A percentile compares a stretch with the other conserved stretches of the same genome.
phyloP scores from a whole-genome alignment of 2,888 invertebrate genomes.

The Mesochorus sp. region DNA sequence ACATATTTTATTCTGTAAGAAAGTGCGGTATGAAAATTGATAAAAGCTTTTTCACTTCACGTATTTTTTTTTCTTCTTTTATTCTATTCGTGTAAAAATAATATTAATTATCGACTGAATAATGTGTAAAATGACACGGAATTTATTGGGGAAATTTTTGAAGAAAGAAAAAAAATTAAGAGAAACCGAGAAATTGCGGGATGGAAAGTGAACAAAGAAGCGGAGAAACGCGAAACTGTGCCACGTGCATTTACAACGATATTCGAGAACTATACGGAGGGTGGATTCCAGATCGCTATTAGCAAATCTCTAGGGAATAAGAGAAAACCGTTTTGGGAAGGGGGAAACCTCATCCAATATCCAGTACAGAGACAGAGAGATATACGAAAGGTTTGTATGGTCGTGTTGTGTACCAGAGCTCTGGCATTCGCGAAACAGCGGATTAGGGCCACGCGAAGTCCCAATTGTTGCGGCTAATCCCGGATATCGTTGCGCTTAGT shows the following conservation, averaged over 20 bases:
- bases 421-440: slow-evolving; percentile 35
- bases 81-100: background rate
- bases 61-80: background rate
- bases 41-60: no score
- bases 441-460: slow-evolving; percentile 49
- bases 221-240: slow-evolving; percentile 19
- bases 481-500: slow-evolving; percentile 53
- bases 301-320: slow-evolving; percentile 26
- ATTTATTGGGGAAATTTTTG: no score
- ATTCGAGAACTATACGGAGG: slow-evolving; percentile 5
- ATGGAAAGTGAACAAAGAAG: slow-evolving; percentile 9
- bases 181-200: slow-evolving; percentile 15
- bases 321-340: slow-evolving; percentile 30
- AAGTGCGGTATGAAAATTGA: background rate
- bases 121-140: no score
- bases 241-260: slow-evolving; percentile 25
- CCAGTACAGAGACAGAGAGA: slow-evolving; percentile 22
- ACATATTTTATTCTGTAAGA: background rate
- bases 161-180: background rate
- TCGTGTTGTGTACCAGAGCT: slow-evolving; percentile 13
- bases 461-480: slow-evolving; percentile 51
- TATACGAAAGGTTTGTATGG: slow-evolving; percentile 37
- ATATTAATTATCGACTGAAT: background rate
- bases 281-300: slow-evolving; percentile 22
- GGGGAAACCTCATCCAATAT: slow-evolving; percentile 30